phyloP scores from a whole-genome alignment of 2,888 invertebrate species.

The Drosophila suboccidentalis region DNA sequence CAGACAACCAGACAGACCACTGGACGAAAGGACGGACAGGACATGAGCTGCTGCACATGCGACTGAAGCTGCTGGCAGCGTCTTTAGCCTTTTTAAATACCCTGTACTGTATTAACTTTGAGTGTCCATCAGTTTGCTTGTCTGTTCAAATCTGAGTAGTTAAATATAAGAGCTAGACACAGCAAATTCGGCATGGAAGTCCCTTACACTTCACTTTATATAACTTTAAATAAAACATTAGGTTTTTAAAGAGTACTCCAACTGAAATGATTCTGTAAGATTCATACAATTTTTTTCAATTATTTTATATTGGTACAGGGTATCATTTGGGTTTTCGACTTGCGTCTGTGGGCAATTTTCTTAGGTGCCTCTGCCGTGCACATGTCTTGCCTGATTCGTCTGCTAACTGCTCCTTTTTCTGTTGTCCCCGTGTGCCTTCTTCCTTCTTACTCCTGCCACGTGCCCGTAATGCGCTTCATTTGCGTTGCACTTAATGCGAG shows the following conservation, averaged over 20 bases:
- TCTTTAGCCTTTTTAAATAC: conserved; percentile 28
- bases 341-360: conserved; percentile 19
- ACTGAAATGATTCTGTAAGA: background rate
- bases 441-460: conserved; percentile 36
- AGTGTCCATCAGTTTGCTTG: too few species aligned
- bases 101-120: background rate
- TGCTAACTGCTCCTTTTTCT: background rate
- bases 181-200: too few species aligned
- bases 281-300: background rate
- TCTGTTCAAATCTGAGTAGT: too few species aligned
- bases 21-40: conserved; percentile 15
- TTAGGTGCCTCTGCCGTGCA: conserved; percentile 13
- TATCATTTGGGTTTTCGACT: background rate
- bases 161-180: too few species aligned
- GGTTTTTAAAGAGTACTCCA: too few species aligned
- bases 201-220: too few species aligned
- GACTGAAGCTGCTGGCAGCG: conserved; percentile 19
- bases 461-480: conserved; percentile 81
- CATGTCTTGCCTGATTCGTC: conserved; percentile 22
- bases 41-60: conserved; percentile 35
- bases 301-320: background rate
- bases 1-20: conserved; percentile 28
- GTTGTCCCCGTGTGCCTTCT: conserved; percentile 6
- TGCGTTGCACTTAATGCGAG: conserved; percentile 78
- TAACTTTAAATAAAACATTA: too few species aligned